These are phyloP conservation scores for Silvanus unidentatus DNA, from an alignment of 2,888 invertebrate genomes.

Conservation along the genomic window DNA sequence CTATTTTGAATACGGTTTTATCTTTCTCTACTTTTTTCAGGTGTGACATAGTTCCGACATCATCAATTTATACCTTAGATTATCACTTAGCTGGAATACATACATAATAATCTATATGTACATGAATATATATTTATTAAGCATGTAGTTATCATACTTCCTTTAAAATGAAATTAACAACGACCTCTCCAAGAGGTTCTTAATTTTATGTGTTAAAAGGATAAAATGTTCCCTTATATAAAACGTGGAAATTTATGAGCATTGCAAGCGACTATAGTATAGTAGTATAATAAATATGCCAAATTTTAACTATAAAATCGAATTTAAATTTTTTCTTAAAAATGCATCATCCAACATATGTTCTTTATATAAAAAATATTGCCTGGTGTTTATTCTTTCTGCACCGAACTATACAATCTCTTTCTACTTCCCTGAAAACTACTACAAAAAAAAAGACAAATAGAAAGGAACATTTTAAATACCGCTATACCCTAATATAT, in stretches of 20 bases:
- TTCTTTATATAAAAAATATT: constrained; percentile 2
- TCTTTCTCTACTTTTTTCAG: no score
- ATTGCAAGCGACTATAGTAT: background rate
- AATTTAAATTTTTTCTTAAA: background rate
- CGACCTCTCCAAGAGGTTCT: constrained; percentile 26
- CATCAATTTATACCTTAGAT: background rate
- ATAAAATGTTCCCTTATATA: background rate
- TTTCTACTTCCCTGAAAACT: background rate
- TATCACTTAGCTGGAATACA: background rate
- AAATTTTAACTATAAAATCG: background rate
- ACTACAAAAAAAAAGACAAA: background rate
- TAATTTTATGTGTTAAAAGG: constrained; percentile 23
- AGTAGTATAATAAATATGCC: background rate
- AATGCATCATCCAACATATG: constrained; percentile 3
- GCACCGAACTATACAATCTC: background rate
- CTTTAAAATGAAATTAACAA: constrained; percentile 21
- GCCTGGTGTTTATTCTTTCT: background rate
- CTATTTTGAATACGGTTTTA: no score
- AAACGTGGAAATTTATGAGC: background rate
- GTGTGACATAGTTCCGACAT: no score
- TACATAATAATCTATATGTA: background rate
- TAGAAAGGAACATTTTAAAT: constrained; percentile 4
- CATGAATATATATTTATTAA: constrained; percentile 23
- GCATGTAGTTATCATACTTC: constrained; percentile 24
- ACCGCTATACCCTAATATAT: constrained; percentile 8